These are phyloP conservation scores for Cylloceria caligata DNA, from an alignment of 2,888 invertebrate species.

Conservation along the genomic window DNA sequence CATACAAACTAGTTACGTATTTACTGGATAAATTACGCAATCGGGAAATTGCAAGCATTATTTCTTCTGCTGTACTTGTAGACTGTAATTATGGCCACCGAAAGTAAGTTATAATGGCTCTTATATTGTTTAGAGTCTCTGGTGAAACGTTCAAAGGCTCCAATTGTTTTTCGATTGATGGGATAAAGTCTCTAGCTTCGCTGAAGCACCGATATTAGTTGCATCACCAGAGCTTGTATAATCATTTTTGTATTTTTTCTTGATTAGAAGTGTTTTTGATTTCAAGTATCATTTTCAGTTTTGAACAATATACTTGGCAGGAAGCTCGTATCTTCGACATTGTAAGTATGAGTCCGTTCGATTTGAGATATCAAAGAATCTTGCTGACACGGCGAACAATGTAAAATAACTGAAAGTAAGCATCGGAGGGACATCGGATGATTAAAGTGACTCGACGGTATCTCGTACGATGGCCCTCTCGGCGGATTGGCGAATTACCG, in stretches of 20 bases:
- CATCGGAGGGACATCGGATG: not conserved
- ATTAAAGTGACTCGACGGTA: not conserved
- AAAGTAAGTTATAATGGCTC: not conserved
- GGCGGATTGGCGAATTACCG: no score
- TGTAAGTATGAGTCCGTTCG: not conserved
- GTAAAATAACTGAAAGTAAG: not conserved
- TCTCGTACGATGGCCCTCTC: not conserved
- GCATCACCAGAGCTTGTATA: no score
- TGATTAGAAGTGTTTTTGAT: no score
- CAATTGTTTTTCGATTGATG: no score
- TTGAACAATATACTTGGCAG: not conserved
- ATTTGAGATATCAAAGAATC: not conserved
- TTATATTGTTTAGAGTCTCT: not conserved
- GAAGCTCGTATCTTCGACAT: not conserved
- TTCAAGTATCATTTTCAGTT: not conserved
- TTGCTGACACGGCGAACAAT: not conserved
- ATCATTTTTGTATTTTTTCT: no score
- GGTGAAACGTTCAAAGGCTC: no score
- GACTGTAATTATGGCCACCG: not conserved
- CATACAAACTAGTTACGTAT: not conserved
- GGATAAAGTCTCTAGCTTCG: no score
- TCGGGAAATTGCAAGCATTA: not conserved
- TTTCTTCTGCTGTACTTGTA: not conserved
- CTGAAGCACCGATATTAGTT: no score
- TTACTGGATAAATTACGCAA: constrained; percentile 7